A percentile compares a stretch with the other conserved stretches of the same genome.
Conservation (phyloP, 2,113 vertebrate species). For the Dryoscopus gambensis region DNA sequence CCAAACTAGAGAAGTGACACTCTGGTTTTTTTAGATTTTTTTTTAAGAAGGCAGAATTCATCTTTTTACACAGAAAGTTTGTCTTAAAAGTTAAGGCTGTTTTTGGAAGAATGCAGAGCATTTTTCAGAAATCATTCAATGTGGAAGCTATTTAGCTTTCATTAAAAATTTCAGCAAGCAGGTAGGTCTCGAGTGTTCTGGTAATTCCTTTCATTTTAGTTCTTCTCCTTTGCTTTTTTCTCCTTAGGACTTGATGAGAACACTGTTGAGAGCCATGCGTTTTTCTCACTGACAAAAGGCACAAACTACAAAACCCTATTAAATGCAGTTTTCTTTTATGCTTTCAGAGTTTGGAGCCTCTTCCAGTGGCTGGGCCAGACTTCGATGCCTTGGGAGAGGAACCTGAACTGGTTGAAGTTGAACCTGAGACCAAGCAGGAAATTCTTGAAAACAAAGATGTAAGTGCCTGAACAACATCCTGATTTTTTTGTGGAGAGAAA, state of each 20-base stretch:
- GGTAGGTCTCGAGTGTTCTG: neutral
- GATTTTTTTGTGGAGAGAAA: neutral
- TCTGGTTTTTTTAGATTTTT: neutral
- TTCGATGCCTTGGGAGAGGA: conserved; percentile 83
- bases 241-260: neutral
- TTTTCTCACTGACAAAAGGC: neutral
- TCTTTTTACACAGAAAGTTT: neutral
- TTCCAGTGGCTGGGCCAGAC: conserved; percentile 84
- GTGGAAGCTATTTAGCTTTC: neutral
- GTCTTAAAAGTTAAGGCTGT: neutral
- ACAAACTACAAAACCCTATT: neutral
- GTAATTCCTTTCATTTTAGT: neutral
- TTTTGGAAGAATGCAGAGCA: neutral
- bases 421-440: conserved; percentile 89
- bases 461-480: conserved; percentile 23
- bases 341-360: conserved; percentile 88
- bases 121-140: neutral
- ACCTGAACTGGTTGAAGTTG: conserved; percentile 81
- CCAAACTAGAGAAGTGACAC: neutral
- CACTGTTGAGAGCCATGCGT: fast-evolving
- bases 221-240: neutral
- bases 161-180: neutral
- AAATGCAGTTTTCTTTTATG: neutral
- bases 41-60: neutral
- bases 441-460: conserved; percentile 96